Evolutionary conservation across 2,888 invertebrate genomes (phyloP), one percentile per base, ranked within the genome.

Genomic region (Mallateleia sp.): DNA sequence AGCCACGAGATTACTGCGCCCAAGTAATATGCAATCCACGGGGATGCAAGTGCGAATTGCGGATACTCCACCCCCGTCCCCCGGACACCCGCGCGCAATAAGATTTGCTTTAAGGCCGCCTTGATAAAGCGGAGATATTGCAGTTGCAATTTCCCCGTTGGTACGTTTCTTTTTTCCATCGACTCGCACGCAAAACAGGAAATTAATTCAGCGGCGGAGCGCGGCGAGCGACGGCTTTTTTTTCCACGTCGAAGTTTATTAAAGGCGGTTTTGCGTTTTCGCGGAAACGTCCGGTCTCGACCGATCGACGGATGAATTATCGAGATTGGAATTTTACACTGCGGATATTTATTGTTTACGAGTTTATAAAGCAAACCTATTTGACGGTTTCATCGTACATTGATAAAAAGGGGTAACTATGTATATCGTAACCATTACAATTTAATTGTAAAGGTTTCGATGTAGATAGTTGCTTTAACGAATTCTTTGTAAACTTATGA

Each of bases 11-110:
- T 79, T 78, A 78, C 69, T 52, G 75, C 56, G 62, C 54, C 72
- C 71, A 50, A 72, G 78, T 79, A 85, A 85, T 81, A 77, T 75
- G 82, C 83, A 77, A 83, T 83, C 69, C 74, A 34, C 85, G 66
- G 54, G 81, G 86, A 87, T 79, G 79, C 81, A 72, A 82, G 88
- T 85, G 87, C 74, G 79, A 81, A 81, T 85, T 80, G 85, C 81
- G 77, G 78, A 78, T 71, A 74, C 56, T 20, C 47, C 47, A 9
- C 47, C 47, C 20, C 47, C 47, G 1, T 25, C 34, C 18, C 47
- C 6, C 45, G 22, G 5, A 8, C 45, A 14, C 52, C 22, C 45
- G 71, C 18, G 8, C 56, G 54, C 85, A 72, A 80, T 75, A 80
- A 85, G 80, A 80, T 88, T 88, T 79, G 85, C 72, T 85, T 74